These are phyloP conservation scores for Hypsopygia costalis DNA, from an alignment of 2,888 invertebrate genomes.

Conservation along the genomic window DNA sequence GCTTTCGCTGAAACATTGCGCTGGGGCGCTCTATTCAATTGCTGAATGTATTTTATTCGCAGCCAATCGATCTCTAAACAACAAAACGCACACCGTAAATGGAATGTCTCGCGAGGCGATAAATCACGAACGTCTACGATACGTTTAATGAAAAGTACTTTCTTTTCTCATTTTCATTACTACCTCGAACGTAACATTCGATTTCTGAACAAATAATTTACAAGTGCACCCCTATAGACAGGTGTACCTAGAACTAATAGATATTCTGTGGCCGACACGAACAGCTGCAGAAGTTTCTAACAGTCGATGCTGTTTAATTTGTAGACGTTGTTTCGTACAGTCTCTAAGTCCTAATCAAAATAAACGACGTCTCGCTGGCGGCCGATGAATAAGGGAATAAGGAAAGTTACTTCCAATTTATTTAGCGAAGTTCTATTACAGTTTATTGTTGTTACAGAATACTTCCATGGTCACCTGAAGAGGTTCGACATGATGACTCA, in stretches of 20 bases:
- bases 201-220: conserved; percentile 5
- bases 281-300: conserved; percentile 27
- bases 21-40: conserved; percentile 67
- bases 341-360: conserved; percentile 33
- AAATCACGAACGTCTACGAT: conserved; percentile 68
- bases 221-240: neutral
- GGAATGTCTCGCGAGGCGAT: conserved; percentile 70
- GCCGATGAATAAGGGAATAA: conserved; percentile 23
- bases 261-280: conserved; percentile 25
- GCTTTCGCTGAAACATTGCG: conserved; percentile 70
- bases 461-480: conserved; percentile 36
- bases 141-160: conserved; percentile 74
- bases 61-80: conserved; percentile 73
- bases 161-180: conserved; percentile 53
- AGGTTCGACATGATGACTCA: conserved; percentile 30
- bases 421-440: conserved; percentile 11
- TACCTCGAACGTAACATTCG: conserved; percentile 24
- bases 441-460: conserved; percentile 50
- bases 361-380: conserved; percentile 21
- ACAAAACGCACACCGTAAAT: conserved; percentile 71
- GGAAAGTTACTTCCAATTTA: conserved; percentile 17
- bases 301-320: conserved; percentile 32
- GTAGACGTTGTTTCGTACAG: conserved; percentile 25
- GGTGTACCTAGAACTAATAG: conserved; percentile 13
- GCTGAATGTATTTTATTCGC: conserved; percentile 74